Base-by-base conservation (phyloP, 1,140 invertebrate genomes). In the Phymorhynchus buccinoides region DNA sequence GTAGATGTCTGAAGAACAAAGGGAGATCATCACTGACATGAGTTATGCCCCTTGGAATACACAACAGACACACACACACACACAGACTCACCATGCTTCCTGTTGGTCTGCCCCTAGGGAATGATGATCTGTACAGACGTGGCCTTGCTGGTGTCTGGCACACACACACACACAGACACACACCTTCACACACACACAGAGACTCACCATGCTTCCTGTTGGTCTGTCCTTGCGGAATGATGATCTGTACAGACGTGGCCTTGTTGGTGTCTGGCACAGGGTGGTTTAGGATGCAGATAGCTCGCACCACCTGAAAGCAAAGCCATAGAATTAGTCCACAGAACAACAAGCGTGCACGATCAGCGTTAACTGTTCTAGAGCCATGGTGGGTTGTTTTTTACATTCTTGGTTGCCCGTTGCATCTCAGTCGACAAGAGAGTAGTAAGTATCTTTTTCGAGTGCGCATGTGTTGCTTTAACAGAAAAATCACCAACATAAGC, bases 111-210 rank as follows among this genome's bases (percentile, higher is more conserved):
- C 93, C 99, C 99, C 93, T 99, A 98, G 87, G 99, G 99, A 95
- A 99, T 99, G 94, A 99, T 99, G 88, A 99, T 99, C 95, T 99
- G 99, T 91, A 97, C 98, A 18, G 98, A 99, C 87, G 97, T 96
- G 94, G 99, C 97, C 92, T 93, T 91, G 14, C 97, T 97, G 12
- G 22, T 52, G 48, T 14, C 48, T 52, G 48, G 48, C 12, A 52
- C 48, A 52, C 48, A 52, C 48, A 52, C 12, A 52, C 48, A 14
- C 48, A 52, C 48, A 52, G 0, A 4, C 62, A 68, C 9, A 68
- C 14, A 68, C 14, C 27, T 22, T 12, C 48, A 52, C 22, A 52
- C 48, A 52, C 48, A 52, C 48, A 52, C 48, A 52, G 14, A 71
- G 37, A 83, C 90, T 91, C 90, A 96, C 95, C 95, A 90, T 94